phyloP scores from a whole-genome alignment of 2,797 vertebrate genomes.

The Nannoperca obscura region DNA sequence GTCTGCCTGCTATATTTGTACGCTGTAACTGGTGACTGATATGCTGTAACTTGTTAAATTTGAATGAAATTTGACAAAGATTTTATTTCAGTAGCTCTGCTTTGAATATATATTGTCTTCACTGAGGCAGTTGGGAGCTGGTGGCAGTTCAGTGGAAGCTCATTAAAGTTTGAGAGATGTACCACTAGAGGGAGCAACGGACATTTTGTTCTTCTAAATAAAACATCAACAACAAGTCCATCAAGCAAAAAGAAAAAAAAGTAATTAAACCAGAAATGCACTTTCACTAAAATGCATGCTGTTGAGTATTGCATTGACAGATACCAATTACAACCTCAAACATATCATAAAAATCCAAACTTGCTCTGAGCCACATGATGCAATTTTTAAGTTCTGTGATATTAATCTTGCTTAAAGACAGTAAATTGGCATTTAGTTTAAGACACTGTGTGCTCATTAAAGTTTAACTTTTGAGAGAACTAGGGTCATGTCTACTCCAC shows the following conservation, averaged over 20 bases:
- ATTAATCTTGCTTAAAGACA: constrained; percentile 65
- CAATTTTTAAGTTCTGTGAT: constrained; percentile 50
- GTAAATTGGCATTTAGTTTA: constrained; percentile 39
- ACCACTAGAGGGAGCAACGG: constrained; percentile 70
- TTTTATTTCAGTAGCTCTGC: constrained; percentile 4
- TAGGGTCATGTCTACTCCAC: constrained; percentile 45
- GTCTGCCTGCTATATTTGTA: constrained; percentile 21
- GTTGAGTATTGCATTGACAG: not conserved
- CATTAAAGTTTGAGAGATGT: constrained; percentile 52
- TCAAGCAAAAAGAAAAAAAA: constrained; percentile 29
- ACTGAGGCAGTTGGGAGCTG: not conserved
- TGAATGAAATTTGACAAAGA: not conserved
- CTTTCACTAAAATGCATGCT: not conserved
- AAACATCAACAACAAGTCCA: constrained; percentile 43
- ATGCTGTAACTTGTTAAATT: not conserved
- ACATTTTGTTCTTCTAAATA: constrained; percentile 48
- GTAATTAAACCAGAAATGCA: constrained; percentile 4
- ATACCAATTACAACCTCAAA: constrained; percentile 6
- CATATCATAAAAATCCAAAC: constrained; percentile 1
- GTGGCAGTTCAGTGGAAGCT: constrained; percentile 38
- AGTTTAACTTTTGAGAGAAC: constrained; percentile 49
- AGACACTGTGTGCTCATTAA: constrained; percentile 51
- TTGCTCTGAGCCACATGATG: constrained; percentile 11
- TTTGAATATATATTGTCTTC: constrained; percentile 32
- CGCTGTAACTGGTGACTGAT: not conserved